phyloP scores from a whole-genome alignment of 2,113 vertebrate genomes.

The Myiagra hebetior region DNA sequence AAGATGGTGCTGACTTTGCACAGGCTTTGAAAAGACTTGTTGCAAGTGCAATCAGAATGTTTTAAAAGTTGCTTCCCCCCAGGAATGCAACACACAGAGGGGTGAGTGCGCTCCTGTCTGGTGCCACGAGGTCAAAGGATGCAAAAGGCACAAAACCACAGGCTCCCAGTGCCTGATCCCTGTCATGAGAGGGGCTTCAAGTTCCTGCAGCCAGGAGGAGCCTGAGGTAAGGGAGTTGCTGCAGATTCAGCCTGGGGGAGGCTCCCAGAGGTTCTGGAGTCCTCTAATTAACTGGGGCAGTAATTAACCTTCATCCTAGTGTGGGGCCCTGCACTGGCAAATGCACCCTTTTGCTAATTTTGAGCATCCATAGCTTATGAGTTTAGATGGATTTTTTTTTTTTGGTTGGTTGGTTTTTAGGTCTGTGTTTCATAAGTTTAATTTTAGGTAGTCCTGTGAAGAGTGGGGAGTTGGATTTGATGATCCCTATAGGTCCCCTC shows the following conservation, averaged over 20 bases:
- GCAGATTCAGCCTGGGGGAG: background rate
- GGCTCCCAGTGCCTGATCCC: background rate
- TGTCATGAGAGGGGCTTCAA: background rate
- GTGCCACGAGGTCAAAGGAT: background rate
- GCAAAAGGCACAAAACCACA: background rate
- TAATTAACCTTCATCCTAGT: background rate
- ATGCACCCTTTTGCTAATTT: background rate
- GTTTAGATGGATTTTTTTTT: background rate
- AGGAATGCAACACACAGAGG: background rate
- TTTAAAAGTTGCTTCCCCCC: background rate
- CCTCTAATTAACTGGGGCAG: background rate
- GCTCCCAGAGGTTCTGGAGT: background rate
- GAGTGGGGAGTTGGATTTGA: background rate
- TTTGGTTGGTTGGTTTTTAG: background rate
- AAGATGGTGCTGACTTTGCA: background rate
- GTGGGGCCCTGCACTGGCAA: background rate
- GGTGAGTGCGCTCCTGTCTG: rapidly evolving
- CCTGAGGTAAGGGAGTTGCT: background rate
- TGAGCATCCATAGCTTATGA: background rate
- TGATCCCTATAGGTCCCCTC: background rate
- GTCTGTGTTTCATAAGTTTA: background rate
- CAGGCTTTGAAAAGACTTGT: background rate
- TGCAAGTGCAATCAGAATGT: background rate
- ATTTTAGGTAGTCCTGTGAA: background rate
- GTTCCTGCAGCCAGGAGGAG: background rate